Conservation (phyloP, 1,140 invertebrate species). For the Contarinia nasturtii region DNA sequence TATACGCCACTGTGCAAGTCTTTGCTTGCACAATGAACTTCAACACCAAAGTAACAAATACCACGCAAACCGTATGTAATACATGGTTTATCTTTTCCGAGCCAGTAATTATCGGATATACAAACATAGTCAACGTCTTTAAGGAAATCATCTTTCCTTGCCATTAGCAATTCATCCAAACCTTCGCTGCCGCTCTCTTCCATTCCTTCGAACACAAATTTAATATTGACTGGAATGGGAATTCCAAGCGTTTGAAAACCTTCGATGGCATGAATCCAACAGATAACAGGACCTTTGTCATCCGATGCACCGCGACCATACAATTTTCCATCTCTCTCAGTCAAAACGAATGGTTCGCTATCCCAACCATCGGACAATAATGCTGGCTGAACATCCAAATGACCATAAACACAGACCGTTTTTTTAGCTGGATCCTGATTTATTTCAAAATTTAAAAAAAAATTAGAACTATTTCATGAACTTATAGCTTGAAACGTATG, state of each 20-base stretch:
- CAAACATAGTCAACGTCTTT: slow-evolving; percentile 82
- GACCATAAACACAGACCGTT: slow-evolving; percentile 89
- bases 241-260: slow-evolving; percentile 56
- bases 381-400: slow-evolving; percentile 95
- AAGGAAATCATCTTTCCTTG: slow-evolving; percentile 61
- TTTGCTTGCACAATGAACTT: slow-evolving; percentile 73
- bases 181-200: slow-evolving; percentile 95
- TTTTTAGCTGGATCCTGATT: slow-evolving; percentile 59
- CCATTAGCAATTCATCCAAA: slow-evolving; percentile 65
- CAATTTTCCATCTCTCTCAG: slow-evolving; percentile 76
- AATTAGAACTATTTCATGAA: not conserved
- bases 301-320: slow-evolving; percentile 85
- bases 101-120: slow-evolving; percentile 98
- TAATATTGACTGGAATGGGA: slow-evolving; percentile 77
- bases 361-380: slow-evolving; percentile 84
- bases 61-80: slow-evolving; percentile 92
- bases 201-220: slow-evolving; percentile 97
- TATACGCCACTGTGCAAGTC: slow-evolving; percentile 92
- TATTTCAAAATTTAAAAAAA: not conserved
- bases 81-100: slow-evolving; percentile 90
- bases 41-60: slow-evolving; percentile 79
- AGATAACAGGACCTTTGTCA: slow-evolving; percentile 84
- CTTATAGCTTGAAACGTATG: not conserved
- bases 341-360: slow-evolving; percentile 81
- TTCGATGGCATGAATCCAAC: slow-evolving; percentile 88